phyloP scores from a whole-genome alignment of 2,113 vertebrate genomes.

The Oreochromis tanganicae region DNA sequence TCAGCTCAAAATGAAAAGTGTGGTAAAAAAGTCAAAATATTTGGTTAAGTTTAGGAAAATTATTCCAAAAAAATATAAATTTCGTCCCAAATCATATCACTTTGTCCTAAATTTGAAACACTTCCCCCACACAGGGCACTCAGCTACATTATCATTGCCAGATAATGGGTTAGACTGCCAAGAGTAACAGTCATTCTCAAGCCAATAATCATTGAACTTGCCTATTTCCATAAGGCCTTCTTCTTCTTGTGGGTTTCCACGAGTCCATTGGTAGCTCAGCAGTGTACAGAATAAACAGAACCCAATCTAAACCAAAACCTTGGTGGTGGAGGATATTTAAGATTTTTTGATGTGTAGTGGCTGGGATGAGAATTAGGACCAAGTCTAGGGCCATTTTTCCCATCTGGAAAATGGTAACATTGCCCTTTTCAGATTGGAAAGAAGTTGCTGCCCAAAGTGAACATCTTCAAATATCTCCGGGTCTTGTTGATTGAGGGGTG shows the following conservation, averaged over 20 bases:
- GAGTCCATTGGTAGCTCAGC: not conserved
- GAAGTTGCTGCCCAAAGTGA: not conserved
- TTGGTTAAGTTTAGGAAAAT: not conserved
- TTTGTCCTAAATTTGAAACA: not conserved
- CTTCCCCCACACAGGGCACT: not conserved
- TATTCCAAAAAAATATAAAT: not conserved
- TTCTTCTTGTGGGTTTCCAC: not conserved
- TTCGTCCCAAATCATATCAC: not conserved
- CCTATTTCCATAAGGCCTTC: not conserved
- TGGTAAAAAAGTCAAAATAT: not conserved
- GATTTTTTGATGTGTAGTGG: not conserved
- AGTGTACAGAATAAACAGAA: not conserved
- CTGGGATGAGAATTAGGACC: not conserved
- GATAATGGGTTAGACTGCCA: not conserved
- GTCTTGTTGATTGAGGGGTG: not conserved
- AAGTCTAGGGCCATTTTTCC: not conserved
- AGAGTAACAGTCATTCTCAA: not conserved
- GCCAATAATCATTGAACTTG: not conserved
- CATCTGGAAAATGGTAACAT: not conserved
- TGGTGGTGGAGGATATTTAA: accelerated
- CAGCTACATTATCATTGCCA: not conserved
- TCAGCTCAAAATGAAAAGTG: accelerated
- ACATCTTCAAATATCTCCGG: not conserved
- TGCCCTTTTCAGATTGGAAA: not conserved
- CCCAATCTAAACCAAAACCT: not conserved